Evolutionary conservation across 2,113 vertebrate species (phyloP), one percentile per base, ranked within the genome.

Genomic region (Trichomycterus rosablanca): DNA sequence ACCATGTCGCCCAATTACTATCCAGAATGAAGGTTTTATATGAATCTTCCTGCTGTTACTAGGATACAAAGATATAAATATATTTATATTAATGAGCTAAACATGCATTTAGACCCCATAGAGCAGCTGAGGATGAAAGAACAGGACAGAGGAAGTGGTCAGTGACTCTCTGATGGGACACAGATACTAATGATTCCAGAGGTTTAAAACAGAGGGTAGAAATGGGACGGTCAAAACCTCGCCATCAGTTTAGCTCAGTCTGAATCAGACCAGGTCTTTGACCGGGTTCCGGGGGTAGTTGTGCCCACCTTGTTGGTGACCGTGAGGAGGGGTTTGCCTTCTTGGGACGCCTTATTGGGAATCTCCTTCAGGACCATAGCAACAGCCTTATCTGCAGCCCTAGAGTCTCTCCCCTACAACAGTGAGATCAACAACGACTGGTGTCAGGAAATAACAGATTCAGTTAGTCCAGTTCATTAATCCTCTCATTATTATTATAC

Each of bases 281-380:
- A 50, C 78, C 81, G 80, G 80, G 80, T 80, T 84, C 87, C 87
- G 88, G 90, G 75, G 86, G 89, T 89, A 87, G 86, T 87, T 91
- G 86, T 80, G 91, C 95, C 95, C 95, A 98, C 95, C 95, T 98
- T 96, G 89, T 93, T 95, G 89, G 93, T 89, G 91, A 96, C 87
- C 82, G 93, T 91, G 86, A 97, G 94, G 92, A 97, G 95, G 90
- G 95, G 95, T 88, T 96, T 97, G 89, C 92, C 95, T 90, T 98
- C 95, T 83, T 93, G 90, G 82, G 95, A 94, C 89, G 95, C 91
- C 90, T 96, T 93, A 90, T 92, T 97, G 84, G 95, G 95, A 87
- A 97, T 93, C 94, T 98, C 95, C 95, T 97, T 98, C 95, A 98
- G 95, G 90, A 96, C 95, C 95, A 98, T 98, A 90, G 95, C 92